Base-by-base conservation (phyloP, 1,140 invertebrate genomes). In the roundworm (Caenorhabditis elegans) region DNA sequence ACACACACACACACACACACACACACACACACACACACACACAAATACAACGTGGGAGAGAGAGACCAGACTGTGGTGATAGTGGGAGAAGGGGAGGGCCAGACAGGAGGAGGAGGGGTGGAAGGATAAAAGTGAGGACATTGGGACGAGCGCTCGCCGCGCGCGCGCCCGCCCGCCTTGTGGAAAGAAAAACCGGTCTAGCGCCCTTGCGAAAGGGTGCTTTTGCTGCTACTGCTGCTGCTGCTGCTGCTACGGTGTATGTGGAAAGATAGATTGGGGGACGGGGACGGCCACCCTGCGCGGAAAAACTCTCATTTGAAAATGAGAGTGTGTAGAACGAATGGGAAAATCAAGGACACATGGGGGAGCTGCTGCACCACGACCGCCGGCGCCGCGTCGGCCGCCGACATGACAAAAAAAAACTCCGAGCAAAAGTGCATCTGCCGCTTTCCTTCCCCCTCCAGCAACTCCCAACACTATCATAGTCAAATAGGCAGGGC, bases 371-470 rank as follows among this genome's bases (percentile, higher is more conserved):
- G 28, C 53, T 34, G 10, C 34, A 34, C 10, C 60, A 34, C 34
- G 60, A 19, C 11, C n/a, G 55, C 31, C 55, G 28, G 13, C 28
- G 31, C 17, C 3, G 55, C 31, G 2, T 10, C 55, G 31, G 53
- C 26, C 60, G 22, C 34, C n/a, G 60, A 39, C 3, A 60, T 4
- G 0, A 19, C 10, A 13, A 17, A 0, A 19, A n/a, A 17, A 39
- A n/a, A n/a, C n/a, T n/a, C n/a, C n/a, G 60, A 70, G 60, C 60
- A 70, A 70, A 39, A 70, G 60, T 39, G 60, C 34, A 70, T 36
- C 34, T 26, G 6, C n/a, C n/a, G n/a, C n/a, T n/a, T n/a, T n/a
- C n/a, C n/a, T n/a, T n/a, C n/a, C n/a, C n/a, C n/a, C n/a, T n/a
- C n/a, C n/a, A n/a, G n/a, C n/a, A n/a, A n/a, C n/a, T n/a, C n/a